phyloP scores from a whole-genome alignment of 37 sponge, comb jelly and placozoan species.

The Ephydatia muelleri region DNA sequence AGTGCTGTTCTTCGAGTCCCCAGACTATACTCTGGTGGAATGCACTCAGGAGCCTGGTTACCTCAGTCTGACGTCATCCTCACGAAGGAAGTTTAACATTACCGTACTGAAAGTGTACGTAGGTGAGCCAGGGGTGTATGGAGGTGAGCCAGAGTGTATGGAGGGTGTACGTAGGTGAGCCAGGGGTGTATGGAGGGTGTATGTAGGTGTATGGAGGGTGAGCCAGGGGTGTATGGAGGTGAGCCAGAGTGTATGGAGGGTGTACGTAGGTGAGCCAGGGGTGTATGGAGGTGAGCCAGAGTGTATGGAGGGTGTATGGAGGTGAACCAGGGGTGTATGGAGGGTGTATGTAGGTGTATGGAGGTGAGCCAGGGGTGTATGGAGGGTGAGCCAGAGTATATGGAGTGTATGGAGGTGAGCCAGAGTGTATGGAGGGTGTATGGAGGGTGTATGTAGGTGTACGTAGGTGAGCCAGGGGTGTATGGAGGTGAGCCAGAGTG shows the following conservation, averaged over 20 bases:
- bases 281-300: constrained; percentile 16
- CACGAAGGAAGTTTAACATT: constrained; percentile 51
- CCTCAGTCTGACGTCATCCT: constrained; percentile 45
- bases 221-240: neutral
- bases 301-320: neutral
- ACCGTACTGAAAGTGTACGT: constrained; percentile 25
- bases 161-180: neutral
- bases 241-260: neutral
- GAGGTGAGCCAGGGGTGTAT: neutral
- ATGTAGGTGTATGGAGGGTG: neutral
- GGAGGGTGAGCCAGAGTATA: neutral
- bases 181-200: neutral
- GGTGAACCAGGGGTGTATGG: neutral
- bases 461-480: constrained; percentile 20
- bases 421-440: neutral
- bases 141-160: constrained; percentile 9
- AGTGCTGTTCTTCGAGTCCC: constrained; percentile 18
- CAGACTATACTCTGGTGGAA: constrained; percentile 60
- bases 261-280: constrained; percentile 28
- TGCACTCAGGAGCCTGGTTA: constrained; percentile 62
- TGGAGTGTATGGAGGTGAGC: constrained; percentile 21
- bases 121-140: constrained; percentile 2
- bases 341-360: neutral
- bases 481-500: constrained; percentile 18
- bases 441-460: neutral